Conservation (phyloP, 2,888 invertebrate species). For the Caenorhabditis becei region DNA sequence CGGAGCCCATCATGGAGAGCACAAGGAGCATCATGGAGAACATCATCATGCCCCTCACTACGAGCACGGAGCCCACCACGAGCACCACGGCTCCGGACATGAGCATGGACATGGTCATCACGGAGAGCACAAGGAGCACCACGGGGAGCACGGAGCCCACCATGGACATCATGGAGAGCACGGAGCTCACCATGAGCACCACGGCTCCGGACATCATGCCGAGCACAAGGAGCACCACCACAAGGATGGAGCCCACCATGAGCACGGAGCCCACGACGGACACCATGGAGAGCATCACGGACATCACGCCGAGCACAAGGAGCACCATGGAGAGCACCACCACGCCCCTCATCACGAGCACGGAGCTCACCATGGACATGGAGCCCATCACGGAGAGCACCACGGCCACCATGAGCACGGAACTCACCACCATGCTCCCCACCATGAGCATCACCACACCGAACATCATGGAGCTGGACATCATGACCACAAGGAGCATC, state of each 20-base stretch:
- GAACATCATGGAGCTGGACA: constrained; percentile 38
- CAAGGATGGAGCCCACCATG: constrained; percentile 14
- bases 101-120: background rate
- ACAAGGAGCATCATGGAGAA: constrained; percentile 9
- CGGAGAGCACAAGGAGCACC: constrained; percentile 4
- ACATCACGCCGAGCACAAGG: constrained; percentile 8
- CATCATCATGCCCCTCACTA: constrained; percentile 31
- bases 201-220: constrained; percentile 34
- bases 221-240: constrained; percentile 36
- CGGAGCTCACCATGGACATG: constrained; percentile 10
- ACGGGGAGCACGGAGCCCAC: constrained; percentile 12
- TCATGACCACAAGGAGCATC: constrained; percentile 30
- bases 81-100: constrained; percentile 18
- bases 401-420: constrained; percentile 14
- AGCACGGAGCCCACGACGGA: constrained; percentile 3
- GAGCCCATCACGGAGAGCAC: background rate
- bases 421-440: constrained; percentile 24
- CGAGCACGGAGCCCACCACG: constrained; percentile 24
- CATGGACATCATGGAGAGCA: constrained; percentile 22
- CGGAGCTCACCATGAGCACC: constrained; percentile 22
- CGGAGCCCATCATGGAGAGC: constrained; percentile 24
- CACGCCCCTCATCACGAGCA: constrained; percentile 22
- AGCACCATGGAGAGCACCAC: constrained; percentile 24
- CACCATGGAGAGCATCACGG: constrained; percentile 5
- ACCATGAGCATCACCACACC: constrained; percentile 17